Percentiles rank a stretch among this genome's conserved stretches.
Evolutionary conservation across 92 coral and sea anemone species (phyloP).

Genomic region (Epizoanthus fatuus): DNA sequence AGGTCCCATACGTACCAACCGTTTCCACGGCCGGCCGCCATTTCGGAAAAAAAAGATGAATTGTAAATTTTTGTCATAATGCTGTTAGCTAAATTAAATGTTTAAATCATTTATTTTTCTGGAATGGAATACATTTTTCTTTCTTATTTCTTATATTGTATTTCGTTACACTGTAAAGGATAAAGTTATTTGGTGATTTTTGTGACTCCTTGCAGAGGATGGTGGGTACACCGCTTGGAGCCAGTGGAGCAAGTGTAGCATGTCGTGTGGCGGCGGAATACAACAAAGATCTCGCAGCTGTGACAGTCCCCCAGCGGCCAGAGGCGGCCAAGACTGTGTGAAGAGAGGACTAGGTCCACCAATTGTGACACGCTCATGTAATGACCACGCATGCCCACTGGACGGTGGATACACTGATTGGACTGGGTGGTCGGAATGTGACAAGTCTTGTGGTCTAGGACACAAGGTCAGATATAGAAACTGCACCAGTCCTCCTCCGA

Average conservation of each 20-base stretch:
- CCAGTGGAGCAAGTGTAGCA: conserved; percentile 93
- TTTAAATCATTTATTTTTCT: no score
- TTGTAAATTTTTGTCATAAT: no score
- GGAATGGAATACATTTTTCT: no score
- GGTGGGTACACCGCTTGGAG: conserved; percentile 93
- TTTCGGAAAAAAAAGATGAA: no score
- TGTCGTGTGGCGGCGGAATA: conserved; percentile 93
- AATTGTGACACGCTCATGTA: conserved; percentile 80
- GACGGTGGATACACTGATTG: conserved; percentile 97
- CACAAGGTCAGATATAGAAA: conserved; percentile 81
- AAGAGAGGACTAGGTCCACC: conserved; percentile 82
- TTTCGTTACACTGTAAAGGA: background rate
- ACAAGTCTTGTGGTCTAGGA: conserved; percentile 91
- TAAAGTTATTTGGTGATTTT: background rate
- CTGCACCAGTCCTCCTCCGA: conserved; percentile 93
- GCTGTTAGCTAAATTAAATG: no score
- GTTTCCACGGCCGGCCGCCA: no score
- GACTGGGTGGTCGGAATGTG: conserved; percentile 97
- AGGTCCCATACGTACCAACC: no score
- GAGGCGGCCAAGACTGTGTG: conserved; percentile 92
- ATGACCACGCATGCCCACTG: conserved; percentile 80
- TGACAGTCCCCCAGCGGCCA: conserved; percentile 87
- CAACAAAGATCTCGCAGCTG: conserved; percentile 86
- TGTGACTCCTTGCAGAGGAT: conserved; percentile 63
- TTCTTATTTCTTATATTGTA: background rate